These are phyloP conservation scores for Drosophila colorata DNA, from an alignment of 2,888 invertebrate species.

Conservation along the genomic window DNA sequence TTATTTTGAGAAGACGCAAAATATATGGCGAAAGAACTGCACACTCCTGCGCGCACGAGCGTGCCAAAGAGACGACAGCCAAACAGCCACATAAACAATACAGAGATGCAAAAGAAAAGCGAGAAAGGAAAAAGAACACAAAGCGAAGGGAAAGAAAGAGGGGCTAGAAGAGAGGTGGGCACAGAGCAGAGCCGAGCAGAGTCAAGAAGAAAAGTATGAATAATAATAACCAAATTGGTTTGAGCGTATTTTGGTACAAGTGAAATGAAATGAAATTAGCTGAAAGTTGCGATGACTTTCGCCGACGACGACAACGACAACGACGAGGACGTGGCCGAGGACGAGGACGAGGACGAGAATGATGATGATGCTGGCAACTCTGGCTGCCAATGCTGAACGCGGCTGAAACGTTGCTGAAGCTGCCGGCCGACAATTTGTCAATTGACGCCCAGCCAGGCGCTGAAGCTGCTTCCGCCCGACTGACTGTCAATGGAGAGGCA, in stretches of 20 bases:
- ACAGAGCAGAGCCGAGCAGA: too few relatives aligned
- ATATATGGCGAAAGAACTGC: conserved; percentile 32
- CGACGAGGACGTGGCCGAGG: conserved; percentile 9
- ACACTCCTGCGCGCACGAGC: conserved; percentile 46
- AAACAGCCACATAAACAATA: conserved; percentile 42
- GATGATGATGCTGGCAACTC: background rate
- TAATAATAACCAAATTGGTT: conserved; percentile 73
- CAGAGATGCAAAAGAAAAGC: conserved; percentile 29
- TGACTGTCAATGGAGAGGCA: conserved; percentile 63
- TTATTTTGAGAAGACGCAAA: conserved; percentile 39
- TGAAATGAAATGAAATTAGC: conserved; percentile 76
- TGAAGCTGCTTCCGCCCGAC: conserved; percentile 71
- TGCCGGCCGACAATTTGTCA: conserved; percentile 69
- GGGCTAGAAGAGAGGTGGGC: too few relatives aligned
- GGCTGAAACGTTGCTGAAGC: background rate
- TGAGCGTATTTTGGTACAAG: conserved; percentile 66
- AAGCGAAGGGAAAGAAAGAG: background rate
- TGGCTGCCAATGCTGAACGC: background rate
- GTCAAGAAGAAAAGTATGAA: conserved; percentile 46
- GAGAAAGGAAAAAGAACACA: background rate
- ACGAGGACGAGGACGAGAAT: conserved; percentile 6
- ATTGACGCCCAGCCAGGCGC: conserved; percentile 74
- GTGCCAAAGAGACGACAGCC: conserved; percentile 37
- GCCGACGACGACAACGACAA: background rate
- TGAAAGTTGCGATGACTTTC: conserved; percentile 56